Percentiles rank a stretch among this genome's conserved stretches.
phyloP scores from a whole-genome alignment of 2,113 vertebrate genomes.

The Spea multiplicata region DNA sequence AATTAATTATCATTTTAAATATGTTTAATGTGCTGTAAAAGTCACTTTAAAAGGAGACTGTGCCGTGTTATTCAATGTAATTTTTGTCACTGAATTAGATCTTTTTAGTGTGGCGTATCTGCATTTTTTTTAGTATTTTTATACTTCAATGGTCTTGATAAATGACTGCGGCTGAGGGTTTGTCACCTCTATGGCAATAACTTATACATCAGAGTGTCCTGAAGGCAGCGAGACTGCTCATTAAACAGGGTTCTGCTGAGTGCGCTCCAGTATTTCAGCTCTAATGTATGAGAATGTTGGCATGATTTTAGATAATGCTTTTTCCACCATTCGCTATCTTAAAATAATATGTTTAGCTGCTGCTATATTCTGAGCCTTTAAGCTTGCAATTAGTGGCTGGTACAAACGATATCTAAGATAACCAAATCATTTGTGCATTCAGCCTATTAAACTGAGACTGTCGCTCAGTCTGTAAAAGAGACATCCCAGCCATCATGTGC shows the following conservation, averaged over 20 bases:
- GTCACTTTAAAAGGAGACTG: slow-evolving; percentile 12
- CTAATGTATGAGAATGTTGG: background rate
- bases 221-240: accelerated
- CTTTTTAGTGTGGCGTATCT: slow-evolving; percentile 6
- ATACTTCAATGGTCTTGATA: slow-evolving; percentile 19
- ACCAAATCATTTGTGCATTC: no score
- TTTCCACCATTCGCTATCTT: background rate
- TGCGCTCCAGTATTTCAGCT: background rate
- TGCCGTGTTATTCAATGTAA: slow-evolving; percentile 13
- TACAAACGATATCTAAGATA: no score
- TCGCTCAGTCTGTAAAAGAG: no score
- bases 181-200: background rate
- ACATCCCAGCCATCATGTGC: no score
- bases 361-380: no score
- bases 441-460: no score
- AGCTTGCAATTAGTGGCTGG: no score
- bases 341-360: no score
- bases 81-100: slow-evolving; percentile 21
- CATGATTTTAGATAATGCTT: background rate
- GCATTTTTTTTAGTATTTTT: slow-evolving; percentile 4
- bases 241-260: slow-evolving; percentile 21
- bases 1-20: slow-evolving; percentile 9
- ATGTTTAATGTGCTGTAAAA: slow-evolving; percentile 28
- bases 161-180: slow-evolving; percentile 24
- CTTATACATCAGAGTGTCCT: slow-evolving; percentile 20